Evolutionary conservation across 2,888 invertebrate genomes (phyloP), one percentile per base, ranked within the genome.

Genomic region (Oxystoma pomonae): DNA sequence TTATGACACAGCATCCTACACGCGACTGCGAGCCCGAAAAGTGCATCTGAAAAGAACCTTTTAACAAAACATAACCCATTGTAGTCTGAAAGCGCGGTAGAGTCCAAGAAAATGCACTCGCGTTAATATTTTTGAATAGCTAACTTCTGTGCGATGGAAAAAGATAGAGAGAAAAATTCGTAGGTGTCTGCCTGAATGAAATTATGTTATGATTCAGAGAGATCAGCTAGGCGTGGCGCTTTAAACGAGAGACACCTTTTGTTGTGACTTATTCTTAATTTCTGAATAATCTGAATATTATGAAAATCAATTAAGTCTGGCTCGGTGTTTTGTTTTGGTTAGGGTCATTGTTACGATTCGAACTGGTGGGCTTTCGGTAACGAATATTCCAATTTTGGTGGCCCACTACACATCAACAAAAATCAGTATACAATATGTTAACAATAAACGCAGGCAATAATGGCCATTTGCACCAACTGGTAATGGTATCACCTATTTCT

Each of bases 191-290:
- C n/a, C 64, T 72, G 71, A 72, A 73, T 73, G 73, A 70, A 70
- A 70, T 70, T 70, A 71, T 69, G 70, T 68, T 71, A 69, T 73
- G 74, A 74, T 74, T 75, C 74, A 74, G 71, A 61, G 16, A 17
- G 65, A 64, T 66, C 65, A n/a, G 20, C 19, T 57, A 65, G 67
- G 67, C 58, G 67, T 63, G 67, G 66, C 53, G 20, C 62, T 49
- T 49, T 53, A 50, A 53, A 21, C 20, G 21, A 53, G 57, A 63
- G 63, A 66, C 64, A 61, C 51, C 58, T 57, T 16, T 22, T 12
- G 16, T 17, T 22, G 58, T 59, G 66, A 64, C 65, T 65, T 63
- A 64, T 65, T 60, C 67, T 64, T 67, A 66, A 67, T 66, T 67
- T 67, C 63, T 67, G 67, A 67, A 67, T 67, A 67, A 66, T 67